A percentile compares a stretch with the other conserved stretches of the same genome.
Conservation (phyloP, 2,888 invertebrate species). For the Melanostoma scalare region DNA sequence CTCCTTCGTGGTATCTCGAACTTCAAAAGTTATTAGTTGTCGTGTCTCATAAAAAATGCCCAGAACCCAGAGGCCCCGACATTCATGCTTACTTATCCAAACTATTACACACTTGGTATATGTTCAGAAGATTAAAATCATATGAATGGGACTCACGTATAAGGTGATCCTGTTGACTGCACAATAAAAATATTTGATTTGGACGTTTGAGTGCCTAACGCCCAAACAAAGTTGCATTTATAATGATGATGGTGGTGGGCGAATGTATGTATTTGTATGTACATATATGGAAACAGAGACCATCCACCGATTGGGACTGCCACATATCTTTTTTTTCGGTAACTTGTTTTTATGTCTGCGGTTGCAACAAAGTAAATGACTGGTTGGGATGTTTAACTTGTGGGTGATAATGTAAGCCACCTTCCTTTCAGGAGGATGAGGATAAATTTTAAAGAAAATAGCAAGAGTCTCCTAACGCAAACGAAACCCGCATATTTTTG, state of each 20-base stretch:
- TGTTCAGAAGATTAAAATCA: neutral
- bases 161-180: conserved; percentile 8
- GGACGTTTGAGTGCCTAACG: neutral
- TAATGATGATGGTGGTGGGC: conserved; percentile 2
- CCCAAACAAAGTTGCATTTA: neutral
- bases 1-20: too few relatives aligned
- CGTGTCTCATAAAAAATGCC: neutral
- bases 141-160: conserved; percentile 7
- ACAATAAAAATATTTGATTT: conserved; percentile 5
- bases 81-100: neutral
- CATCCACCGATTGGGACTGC: too few relatives aligned
- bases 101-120: conserved; percentile 19
- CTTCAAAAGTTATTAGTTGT: too few relatives aligned
- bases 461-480: too few relatives aligned
- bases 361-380: too few relatives aligned
- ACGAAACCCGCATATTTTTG: too few relatives aligned
- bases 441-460: too few relatives aligned
- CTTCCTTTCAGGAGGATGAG: too few relatives aligned
- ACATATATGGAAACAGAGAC: too few relatives aligned
- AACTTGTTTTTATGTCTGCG: neutral
- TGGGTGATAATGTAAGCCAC: too few relatives aligned
- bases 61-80: too few relatives aligned
- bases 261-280: neutral
- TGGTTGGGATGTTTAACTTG: too few relatives aligned
- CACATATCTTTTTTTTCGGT: neutral